Conservation (phyloP, 2,113 vertebrate species). For the Arenaria interpres region DNA sequence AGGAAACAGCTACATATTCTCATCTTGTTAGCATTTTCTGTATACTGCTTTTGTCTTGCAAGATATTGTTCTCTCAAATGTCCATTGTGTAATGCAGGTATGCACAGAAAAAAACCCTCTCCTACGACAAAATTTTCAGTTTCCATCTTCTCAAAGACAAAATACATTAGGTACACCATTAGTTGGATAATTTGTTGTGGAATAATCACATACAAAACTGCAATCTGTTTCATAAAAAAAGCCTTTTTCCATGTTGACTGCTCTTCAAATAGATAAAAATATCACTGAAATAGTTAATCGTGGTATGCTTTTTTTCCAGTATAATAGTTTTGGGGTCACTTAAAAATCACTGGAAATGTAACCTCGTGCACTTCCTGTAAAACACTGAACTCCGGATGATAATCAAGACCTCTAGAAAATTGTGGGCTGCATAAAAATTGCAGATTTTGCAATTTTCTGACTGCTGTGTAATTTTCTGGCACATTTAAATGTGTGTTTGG, state of each 20-base stretch:
- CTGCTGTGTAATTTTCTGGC: constrained; percentile 54
- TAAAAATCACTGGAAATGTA: constrained; percentile 66
- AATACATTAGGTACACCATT: neutral
- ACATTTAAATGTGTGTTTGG: constrained; percentile 31
- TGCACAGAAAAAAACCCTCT: neutral
- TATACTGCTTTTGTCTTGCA: neutral
- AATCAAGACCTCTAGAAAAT: constrained; percentile 61
- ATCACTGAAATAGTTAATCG: constrained; percentile 65
- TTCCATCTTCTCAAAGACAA: neutral
- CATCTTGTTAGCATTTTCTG: neutral
- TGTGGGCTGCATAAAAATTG: constrained; percentile 41
- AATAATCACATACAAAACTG: neutral
- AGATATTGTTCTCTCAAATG: neutral
- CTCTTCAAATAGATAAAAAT: constrained; percentile 20
- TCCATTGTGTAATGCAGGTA: neutral
- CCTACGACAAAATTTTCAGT: neutral
- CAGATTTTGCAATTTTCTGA: constrained; percentile 61
- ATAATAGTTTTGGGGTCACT: constrained; percentile 60
- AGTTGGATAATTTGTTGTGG: neutral
- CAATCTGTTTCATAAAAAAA: neutral
- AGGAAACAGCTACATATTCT: neutral
- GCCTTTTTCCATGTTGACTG: neutral
- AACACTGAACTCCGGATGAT: constrained; percentile 49
- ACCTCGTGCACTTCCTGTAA: constrained; percentile 65
- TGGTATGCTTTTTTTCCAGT: constrained; percentile 36